Percentiles rank a stretch among this genome's conserved stretches.
Conservation (phyloP, 2,888 invertebrate genomes). For the Drosophila pseudotalamancana region DNA sequence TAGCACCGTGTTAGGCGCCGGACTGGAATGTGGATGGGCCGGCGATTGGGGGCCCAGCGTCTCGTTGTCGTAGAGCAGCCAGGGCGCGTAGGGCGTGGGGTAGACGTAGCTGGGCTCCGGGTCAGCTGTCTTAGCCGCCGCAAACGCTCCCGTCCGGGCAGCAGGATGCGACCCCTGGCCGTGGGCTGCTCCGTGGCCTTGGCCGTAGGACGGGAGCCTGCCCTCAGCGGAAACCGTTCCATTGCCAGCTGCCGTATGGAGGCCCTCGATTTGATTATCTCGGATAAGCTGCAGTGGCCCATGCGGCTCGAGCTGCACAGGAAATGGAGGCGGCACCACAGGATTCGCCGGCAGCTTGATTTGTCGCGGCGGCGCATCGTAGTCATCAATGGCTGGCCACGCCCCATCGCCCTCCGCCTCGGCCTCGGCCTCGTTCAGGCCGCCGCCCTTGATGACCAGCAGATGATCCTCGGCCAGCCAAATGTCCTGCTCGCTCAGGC, state of each 20-base stretch:
- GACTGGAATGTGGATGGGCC: constrained; percentile 14
- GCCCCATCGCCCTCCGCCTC: constrained; percentile 84
- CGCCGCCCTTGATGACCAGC: constrained; percentile 92
- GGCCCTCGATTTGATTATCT: constrained; percentile 87
- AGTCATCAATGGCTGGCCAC: constrained; percentile 94
- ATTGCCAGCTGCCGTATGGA: constrained; percentile 86
- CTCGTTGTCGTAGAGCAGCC: constrained; percentile 80
- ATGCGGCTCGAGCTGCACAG: constrained; percentile 93
- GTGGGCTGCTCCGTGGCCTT: constrained; percentile 72
- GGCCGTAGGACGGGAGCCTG: constrained; percentile 83
- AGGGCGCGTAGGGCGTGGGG: constrained; percentile 87
- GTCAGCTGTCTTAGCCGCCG: constrained; percentile 71
- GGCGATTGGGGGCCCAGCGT: constrained; percentile 29
- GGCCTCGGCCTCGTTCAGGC: constrained; percentile 85
- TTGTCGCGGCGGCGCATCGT: constrained; percentile 92
- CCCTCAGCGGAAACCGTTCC: constrained; percentile 88
- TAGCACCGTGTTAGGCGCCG: constrained; percentile 67
- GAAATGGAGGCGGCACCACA: constrained; percentile 96
- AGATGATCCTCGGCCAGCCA: constrained; percentile 96
- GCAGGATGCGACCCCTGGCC: constrained; percentile 85
- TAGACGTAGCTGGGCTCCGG: constrained; percentile 85
- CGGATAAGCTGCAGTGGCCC: constrained; percentile 95
- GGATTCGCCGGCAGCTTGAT: constrained; percentile 93
- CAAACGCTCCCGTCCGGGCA: constrained; percentile 86
- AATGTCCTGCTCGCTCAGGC: constrained; percentile 93